Conservation (phyloP, 2,797 vertebrate species). For the Pseudomugil tenellus region DNA sequence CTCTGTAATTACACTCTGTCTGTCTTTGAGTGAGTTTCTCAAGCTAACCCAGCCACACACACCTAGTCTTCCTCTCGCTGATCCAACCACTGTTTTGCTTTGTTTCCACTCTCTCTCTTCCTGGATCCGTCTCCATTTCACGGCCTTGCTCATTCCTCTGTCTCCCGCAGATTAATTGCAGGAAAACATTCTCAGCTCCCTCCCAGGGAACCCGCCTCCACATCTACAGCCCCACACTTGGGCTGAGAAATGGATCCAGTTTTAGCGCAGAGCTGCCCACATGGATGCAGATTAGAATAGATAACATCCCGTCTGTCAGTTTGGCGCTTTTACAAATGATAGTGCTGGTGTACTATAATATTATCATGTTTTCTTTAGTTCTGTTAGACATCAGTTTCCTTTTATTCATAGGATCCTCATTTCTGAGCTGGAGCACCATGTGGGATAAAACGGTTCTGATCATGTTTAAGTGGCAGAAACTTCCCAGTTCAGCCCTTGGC, state of each 20-base stretch:
- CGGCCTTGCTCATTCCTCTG: constrained; percentile 28
- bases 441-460: too few species aligned
- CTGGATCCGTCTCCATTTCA: not conserved
- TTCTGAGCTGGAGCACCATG: too few species aligned
- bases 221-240: constrained; percentile 35
- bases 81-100: constrained; percentile 36
- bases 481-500: too few species aligned
- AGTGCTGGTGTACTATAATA: not conserved
- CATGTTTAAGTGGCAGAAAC: too few species aligned
- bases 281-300: constrained; percentile 22
- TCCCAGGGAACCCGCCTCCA: constrained; percentile 52
- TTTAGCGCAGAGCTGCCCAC: constrained; percentile 50
- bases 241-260: constrained; percentile 48
- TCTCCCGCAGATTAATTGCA: constrained; percentile 70
- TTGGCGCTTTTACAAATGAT: not conserved
- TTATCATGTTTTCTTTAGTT: too few species aligned
- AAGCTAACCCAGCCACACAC: constrained; percentile 36
- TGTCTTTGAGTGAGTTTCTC: constrained; percentile 23
- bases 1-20: constrained; percentile 68
- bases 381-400: too few species aligned
- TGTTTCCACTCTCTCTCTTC: constrained; percentile 1
- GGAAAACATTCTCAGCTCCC: constrained; percentile 54
- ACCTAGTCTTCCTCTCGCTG: constrained; percentile 12
- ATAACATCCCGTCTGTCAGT: constrained; percentile 31
- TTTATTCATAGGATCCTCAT: too few species aligned